phyloP scores from a whole-genome alignment of 2,113 vertebrate genomes.

The Tautogolabrus adspersus region DNA sequence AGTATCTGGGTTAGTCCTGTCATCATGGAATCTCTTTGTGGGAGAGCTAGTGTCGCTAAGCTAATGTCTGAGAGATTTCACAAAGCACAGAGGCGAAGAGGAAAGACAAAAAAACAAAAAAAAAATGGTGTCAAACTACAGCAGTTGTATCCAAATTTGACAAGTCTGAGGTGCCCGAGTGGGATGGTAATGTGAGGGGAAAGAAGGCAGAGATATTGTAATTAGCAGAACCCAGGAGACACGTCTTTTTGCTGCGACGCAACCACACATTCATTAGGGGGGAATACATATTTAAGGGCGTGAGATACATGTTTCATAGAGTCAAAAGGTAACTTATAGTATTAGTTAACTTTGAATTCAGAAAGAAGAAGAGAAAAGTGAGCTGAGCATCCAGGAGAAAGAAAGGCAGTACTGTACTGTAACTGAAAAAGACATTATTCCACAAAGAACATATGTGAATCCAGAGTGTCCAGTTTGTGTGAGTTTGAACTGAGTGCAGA shows the following conservation, averaged over 20 bases:
- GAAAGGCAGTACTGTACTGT: no score
- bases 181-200: slow-evolving; percentile 47
- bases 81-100: slow-evolving; percentile 17
- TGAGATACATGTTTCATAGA: slow-evolving; percentile 18
- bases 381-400: no score
- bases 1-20: slow-evolving; percentile 68
- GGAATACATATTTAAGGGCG: neutral
- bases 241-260: neutral
- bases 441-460: neutral
- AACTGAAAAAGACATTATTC: neutral
- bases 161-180: slow-evolving; percentile 8
- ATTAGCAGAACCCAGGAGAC: slow-evolving; percentile 51
- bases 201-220: slow-evolving; percentile 61
- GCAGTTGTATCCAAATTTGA: slow-evolving; percentile 18
- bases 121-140: slow-evolving; percentile 35
- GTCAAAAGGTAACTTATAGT: slow-evolving; percentile 6
- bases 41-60: slow-evolving; percentile 34
- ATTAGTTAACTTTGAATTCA: neutral
- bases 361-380: neutral
- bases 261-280: slow-evolving; percentile 22
- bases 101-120: no score
- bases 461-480: neutral
- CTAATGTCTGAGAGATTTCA: slow-evolving; percentile 43
- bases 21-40: slow-evolving; percentile 70
- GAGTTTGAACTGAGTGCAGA: slow-evolving; percentile 22